Conservation (phyloP, 1,140 invertebrate species). For the Cyclina sinensis region DNA sequence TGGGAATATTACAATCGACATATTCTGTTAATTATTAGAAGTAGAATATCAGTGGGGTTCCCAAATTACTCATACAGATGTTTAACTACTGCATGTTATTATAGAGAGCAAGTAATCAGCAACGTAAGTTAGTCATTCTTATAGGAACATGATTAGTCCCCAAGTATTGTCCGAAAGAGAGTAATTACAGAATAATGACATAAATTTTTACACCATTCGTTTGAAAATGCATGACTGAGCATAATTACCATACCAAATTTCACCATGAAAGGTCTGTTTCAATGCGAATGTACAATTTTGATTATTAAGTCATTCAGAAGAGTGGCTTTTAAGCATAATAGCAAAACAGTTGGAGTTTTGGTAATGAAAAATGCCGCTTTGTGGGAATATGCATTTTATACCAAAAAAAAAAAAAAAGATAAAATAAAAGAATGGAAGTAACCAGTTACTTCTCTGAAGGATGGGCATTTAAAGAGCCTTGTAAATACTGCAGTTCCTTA, state of each 20-base stretch:
- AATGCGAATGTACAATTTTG: neutral
- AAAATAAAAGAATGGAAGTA: too few species aligned
- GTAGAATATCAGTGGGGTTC: too few species aligned
- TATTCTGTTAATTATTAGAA: too few species aligned
- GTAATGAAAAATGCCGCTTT: too few species aligned
- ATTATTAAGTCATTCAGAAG: neutral
- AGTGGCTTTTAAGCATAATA: too few species aligned
- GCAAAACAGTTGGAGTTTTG: too few species aligned
- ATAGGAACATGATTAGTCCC: neutral
- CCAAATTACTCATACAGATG: neutral
- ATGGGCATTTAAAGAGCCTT: too few species aligned
- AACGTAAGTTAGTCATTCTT: neutral
- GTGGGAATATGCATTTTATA: too few species aligned
- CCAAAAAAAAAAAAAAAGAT: too few species aligned
- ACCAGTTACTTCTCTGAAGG: too few species aligned
- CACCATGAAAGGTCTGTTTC: neutral
- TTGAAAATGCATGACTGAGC: neutral
- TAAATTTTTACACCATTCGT: neutral
- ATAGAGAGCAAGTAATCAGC: neutral
- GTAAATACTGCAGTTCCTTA: too few species aligned
- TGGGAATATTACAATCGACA: too few species aligned
- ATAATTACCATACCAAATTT: conserved; percentile 18
- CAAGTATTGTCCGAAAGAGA: neutral
- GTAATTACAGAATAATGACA: conserved; percentile 7
- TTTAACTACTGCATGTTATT: neutral